A percentile compares a stretch with the other conserved stretches of the same genome.
Evolutionary conservation across 2,888 invertebrate genomes (phyloP).

Genomic region (Geotrupes spiniger): DNA sequence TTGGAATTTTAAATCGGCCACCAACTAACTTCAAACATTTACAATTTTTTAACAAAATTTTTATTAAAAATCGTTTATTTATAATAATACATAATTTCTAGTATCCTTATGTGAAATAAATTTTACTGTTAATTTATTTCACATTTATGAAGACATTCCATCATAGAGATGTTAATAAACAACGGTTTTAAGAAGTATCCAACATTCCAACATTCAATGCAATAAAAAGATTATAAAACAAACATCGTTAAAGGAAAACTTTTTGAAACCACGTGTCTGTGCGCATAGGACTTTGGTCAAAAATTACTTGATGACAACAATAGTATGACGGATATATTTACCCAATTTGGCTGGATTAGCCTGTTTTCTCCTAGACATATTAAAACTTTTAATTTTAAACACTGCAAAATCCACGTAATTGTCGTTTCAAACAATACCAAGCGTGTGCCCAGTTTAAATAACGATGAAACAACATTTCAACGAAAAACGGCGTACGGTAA

Average conservation of each 20-base stretch:
- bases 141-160: background rate
- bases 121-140: background rate
- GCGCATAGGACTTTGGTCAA: slow-evolving; percentile 1
- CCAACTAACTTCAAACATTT: background rate
- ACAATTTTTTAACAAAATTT: background rate
- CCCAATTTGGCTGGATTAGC: slow-evolving; percentile 42
- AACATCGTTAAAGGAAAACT: background rate
- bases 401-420: slow-evolving; percentile 6
- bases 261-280: slow-evolving; percentile 8
- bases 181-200: too few species aligned
- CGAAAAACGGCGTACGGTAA: too few species aligned
- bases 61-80: background rate
- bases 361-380: slow-evolving; percentile 41
- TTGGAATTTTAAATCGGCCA: background rate
- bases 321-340: slow-evolving; percentile 22
- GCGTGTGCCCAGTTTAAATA: background rate
- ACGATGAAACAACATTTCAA: too few species aligned
- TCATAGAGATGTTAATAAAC: too few species aligned
- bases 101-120: background rate
- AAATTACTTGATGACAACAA: background rate
- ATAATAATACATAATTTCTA: background rate
- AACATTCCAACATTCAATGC: background rate
- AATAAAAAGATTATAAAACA: background rate
- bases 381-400: slow-evolving; percentile 14
- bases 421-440: slow-evolving; percentile 1